Conservation (phyloP, 2,113 vertebrate species). For the Formicarius rufipectus region DNA sequence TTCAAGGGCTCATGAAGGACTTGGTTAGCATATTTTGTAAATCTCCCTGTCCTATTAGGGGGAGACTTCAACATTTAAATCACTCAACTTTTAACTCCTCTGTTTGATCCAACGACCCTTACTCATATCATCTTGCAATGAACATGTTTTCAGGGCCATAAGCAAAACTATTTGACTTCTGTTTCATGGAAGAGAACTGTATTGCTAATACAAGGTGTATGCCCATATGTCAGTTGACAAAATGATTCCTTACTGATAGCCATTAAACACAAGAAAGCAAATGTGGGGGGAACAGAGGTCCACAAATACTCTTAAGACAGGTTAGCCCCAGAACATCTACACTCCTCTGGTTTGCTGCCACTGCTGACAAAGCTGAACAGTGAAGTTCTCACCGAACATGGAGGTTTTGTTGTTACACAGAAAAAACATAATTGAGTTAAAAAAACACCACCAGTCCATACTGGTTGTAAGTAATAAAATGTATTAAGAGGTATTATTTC, state of each 20-base stretch:
- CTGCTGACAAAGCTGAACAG: neutral
- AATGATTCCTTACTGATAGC: neutral
- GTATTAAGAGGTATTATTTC: neutral
- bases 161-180: neutral
- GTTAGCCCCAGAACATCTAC: neutral
- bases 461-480: neutral
- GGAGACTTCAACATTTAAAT: neutral
- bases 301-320: neutral
- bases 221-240: neutral
- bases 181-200: fast-evolving
- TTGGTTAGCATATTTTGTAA: neutral
- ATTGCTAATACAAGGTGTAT: neutral
- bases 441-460: neutral
- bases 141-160: neutral
- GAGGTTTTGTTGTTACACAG: neutral
- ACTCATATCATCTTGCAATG: neutral
- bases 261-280: neutral
- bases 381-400: neutral
- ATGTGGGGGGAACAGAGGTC: neutral
- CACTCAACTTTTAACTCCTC: neutral
- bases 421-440: neutral
- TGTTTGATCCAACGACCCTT: neutral
- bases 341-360: neutral
- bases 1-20: neutral
- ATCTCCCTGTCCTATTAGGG: neutral